Evolutionary conservation across 2,888 invertebrate genomes (phyloP).

Genomic region (Xanthia togata): DNA sequence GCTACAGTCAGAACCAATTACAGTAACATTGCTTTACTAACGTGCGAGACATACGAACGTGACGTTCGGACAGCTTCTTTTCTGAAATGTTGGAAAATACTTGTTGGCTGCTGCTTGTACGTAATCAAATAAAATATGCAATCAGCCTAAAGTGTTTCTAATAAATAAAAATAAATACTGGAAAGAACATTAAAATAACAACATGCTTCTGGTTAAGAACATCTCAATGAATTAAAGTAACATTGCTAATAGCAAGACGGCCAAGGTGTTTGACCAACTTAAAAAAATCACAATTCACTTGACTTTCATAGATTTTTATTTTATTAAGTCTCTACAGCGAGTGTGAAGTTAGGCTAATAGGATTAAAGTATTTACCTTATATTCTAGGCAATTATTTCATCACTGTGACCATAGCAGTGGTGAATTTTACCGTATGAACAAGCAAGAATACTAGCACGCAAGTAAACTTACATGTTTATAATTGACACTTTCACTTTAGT

Average conservation of each 20-base stretch:
- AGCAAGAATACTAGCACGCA: too few species aligned
- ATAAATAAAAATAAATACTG: too few species aligned
- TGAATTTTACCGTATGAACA: too few species aligned
- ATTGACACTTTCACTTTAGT: background rate
- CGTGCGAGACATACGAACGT: conserved; percentile 62
- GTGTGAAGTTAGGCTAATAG: too few species aligned
- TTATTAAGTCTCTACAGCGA: background rate
- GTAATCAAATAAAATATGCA: too few species aligned
- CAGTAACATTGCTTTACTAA: conserved; percentile 70
- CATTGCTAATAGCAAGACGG: background rate
- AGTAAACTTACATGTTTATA: background rate
- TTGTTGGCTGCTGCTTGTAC: too few species aligned
- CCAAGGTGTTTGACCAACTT: background rate
- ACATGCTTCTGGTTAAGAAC: background rate
- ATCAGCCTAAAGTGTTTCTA: background rate
- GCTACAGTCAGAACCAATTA: conserved; percentile 85
- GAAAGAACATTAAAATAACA: background rate
- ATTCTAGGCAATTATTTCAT: background rate
- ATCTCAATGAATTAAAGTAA: background rate
- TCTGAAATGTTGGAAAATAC: too few species aligned
- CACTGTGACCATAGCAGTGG: background rate
- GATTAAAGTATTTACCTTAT: too few species aligned
- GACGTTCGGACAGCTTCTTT: conserved; percentile 34
- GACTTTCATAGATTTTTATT: background rate
- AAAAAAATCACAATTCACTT: background rate